Evolutionary conservation across 1,140 invertebrate species (phyloP).

Genomic region (Heliconius eleuchia): DNA sequence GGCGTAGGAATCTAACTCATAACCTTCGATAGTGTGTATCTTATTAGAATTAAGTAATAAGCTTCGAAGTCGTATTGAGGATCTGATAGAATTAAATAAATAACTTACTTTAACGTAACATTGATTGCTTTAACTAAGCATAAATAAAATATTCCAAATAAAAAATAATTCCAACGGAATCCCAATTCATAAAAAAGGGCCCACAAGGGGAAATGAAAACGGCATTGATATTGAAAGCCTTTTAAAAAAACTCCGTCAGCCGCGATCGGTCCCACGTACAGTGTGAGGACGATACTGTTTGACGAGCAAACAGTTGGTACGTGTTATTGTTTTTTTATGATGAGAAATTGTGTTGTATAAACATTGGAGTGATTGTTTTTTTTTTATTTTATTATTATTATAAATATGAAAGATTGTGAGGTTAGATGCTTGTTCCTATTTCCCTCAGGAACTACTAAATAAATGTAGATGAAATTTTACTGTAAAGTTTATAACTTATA

Average conservation of each 20-base stretch:
- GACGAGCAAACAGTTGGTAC: slow-evolving; percentile 34
- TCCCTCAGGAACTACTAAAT: too few relatives aligned
- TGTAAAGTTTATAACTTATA: too few relatives aligned
- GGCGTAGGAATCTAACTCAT: too few relatives aligned
- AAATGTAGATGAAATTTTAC: too few relatives aligned
- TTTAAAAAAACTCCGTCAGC: slow-evolving; percentile 51
- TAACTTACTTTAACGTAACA: too few relatives aligned
- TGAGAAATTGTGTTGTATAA: slow-evolving; percentile 13
- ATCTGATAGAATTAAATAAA: too few relatives aligned
- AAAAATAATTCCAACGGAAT: slow-evolving; percentile 27
- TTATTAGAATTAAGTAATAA: too few relatives aligned
- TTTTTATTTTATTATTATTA: neutral
- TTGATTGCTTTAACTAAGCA: neutral
- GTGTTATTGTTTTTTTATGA: slow-evolving; percentile 29
- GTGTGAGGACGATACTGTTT: slow-evolving; percentile 42
- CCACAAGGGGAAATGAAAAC: slow-evolving; percentile 62
- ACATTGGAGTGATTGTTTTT: slow-evolving; percentile 12
- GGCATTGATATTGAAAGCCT: slow-evolving; percentile 62
- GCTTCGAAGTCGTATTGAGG: too few relatives aligned
- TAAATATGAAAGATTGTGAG: neutral
- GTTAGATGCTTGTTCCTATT: neutral
- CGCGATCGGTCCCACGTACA: slow-evolving; percentile 40
- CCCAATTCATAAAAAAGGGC: slow-evolving; percentile 52
- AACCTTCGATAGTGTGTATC: too few relatives aligned
- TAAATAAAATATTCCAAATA: neutral